phyloP scores from a whole-genome alignment of 2,888 invertebrate species.

The Synergus laeviventris region DNA sequence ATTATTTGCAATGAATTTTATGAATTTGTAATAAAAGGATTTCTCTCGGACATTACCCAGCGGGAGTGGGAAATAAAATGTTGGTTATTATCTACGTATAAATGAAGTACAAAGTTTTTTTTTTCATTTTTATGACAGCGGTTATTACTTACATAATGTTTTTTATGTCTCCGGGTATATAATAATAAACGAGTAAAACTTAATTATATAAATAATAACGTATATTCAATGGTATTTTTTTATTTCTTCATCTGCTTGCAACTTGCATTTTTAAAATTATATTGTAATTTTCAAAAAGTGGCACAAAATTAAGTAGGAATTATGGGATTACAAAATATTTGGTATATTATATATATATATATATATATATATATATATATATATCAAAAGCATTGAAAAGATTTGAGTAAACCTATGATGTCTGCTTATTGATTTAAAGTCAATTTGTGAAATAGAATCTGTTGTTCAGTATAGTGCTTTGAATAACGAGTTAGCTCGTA shows the following conservation, averaged over 20 bases:
- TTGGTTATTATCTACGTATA: not conserved
- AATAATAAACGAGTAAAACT: not conserved
- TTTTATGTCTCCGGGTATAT: not conserved
- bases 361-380: too few relatives aligned
- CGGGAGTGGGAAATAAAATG: conserved; percentile 18
- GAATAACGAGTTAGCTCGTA: conserved; percentile 6
- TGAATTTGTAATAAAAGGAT: not conserved
- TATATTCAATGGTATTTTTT: not conserved
- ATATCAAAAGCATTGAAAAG: not conserved
- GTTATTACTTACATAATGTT: conserved; percentile 10
- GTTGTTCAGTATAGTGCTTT: not conserved
- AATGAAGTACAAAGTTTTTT: not conserved
- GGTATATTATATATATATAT: too few relatives aligned
- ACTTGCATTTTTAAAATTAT: not conserved
- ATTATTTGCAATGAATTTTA: conserved; percentile 21
- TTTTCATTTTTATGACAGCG: not conserved
- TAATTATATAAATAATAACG: not conserved
- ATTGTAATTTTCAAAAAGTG: not conserved
- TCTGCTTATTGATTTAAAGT: not conserved
- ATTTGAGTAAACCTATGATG: not conserved
- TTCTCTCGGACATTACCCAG: conserved; percentile 10
- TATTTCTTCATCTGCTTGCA: not conserved
- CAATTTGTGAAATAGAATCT: not conserved
- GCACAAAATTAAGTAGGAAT: too few relatives aligned
- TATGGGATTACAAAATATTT: too few relatives aligned